Evolutionary conservation across 2,797 vertebrate species (phyloP), one percentile per base, ranked within the genome.

Genomic region (Hirundo rustica): DNA sequence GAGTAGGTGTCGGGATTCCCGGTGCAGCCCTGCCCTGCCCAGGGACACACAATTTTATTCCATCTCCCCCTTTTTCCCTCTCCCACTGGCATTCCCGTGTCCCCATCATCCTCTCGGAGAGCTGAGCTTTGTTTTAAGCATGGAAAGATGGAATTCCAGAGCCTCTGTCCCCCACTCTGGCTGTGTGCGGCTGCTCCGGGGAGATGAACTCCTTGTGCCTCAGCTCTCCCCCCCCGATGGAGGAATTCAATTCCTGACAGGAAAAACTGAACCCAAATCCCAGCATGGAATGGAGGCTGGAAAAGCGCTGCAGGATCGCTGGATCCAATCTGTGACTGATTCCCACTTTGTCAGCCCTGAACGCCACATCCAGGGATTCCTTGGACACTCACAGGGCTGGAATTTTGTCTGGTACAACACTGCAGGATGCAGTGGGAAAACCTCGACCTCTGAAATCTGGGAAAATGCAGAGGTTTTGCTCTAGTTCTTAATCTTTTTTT

Each of bases 31-130:
- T 42, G 51, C 8, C 3, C 27, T 42, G 51, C 29, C 6, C 1
- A 0, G 26, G 20, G 8, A 58, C 6, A 2, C 4, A 1, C 2
- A 2, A 1, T 0, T 18, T 51, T 53, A n/a, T n/a, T 6, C 11
- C 91, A 5, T 11, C 38, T 19, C 61, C 11, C 22, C 25, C 34
- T 44, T 44, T 16, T 16, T 1, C 16, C 20, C 60, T 38, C 18
- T 27, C 42, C 45, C 30, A 1, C 3, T 0, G 18, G 5, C 54
- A 11, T 8, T 10, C 68, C 64, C n/a, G 21, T 16, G n/a, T 19
- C 10, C 1, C 2, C 0, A 10, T 32, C 34, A 5, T 25, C 30
- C 65, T 23, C 47, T 9, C 32, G 1, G 48, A 29, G 29, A 20
- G 30, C 0, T 15, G 20, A 19, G 34, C 5, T 45, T 0, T 11